Base-by-base conservation (phyloP, 2,113 vertebrate genomes). In the Hyaena hyaena region DNA sequence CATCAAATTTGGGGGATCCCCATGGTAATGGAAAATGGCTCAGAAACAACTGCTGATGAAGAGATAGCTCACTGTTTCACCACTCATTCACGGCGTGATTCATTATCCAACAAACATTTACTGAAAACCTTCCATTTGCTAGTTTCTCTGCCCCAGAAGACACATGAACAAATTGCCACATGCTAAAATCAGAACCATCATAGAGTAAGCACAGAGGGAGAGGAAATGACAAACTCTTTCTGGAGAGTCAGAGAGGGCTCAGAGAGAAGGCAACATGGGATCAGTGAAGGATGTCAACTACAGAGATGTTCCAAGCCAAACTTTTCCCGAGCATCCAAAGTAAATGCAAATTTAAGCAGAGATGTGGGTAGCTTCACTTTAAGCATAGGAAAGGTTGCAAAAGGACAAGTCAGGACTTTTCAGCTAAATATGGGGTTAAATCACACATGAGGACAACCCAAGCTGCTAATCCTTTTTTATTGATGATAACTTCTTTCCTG, bases 401-500 rank as follows among this genome's bases (percentile, higher is more conserved):
- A 95, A 77, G 31, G 33, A 81, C 50, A 95, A 80, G 24, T 65
- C 58, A 93, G 53, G 39, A 26, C 26, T 77, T 66, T 77, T 45
- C 50, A 88, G 66, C 61, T 68, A 85, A 39, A 83, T 86, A 83
- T 48, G 24, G 3, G 4, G 96, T 65, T 69, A 95, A 96, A 50
- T 79, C 24, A 86, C 28, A 43, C 12, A 23, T 35, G 65, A 88
- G 88, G 35, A 95, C 45, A 92, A 61, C 19, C 9, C 35, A 69
- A 68, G 53, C 39, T 69, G 21, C 86, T 94, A 86, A 81, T 74
- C 86, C 66, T 74, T 97, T 79, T 53, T 76, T 81, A 84, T 74
- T 96, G 87, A 90, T 69, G 93, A 66, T 92, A 95, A 83, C 66
- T 85, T 95, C 92, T 97, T 92, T 92, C 58, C 83, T 43, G 65